These are phyloP conservation scores for Rhopilema esculentum DNA, from an alignment of 30 jellyfish, hydroid and myxozoan species.

Conservation along the genomic window DNA sequence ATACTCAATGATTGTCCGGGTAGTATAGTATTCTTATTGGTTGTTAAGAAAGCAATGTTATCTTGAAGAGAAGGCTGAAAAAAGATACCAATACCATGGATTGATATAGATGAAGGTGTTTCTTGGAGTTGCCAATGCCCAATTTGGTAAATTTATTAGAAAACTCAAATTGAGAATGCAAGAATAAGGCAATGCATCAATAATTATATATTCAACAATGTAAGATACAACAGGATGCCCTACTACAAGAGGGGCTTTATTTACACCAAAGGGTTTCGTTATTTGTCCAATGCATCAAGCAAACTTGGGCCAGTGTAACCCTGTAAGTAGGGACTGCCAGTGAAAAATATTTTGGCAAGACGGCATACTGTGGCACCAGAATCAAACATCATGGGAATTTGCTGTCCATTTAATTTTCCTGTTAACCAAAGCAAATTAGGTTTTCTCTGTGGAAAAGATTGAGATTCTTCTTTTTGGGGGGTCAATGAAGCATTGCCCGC, in stretches of 20 bases:
- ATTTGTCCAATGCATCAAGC: constrained; percentile 15
- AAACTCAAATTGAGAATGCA: too few relatives aligned
- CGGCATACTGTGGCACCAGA: constrained; percentile 36
- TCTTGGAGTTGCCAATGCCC: too few relatives aligned
- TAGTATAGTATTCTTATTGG: constrained; percentile 1
- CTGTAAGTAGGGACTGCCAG: not conserved
- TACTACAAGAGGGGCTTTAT: constrained; percentile 22
- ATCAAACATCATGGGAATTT: constrained; percentile 21
- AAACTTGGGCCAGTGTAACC: constrained; percentile 1
- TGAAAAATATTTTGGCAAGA: constrained; percentile 17
- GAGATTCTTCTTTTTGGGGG: too few relatives aligned
- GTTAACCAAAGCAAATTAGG: constrained; percentile 2
- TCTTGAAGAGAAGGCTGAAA: too few relatives aligned
- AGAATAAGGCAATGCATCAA: too few relatives aligned
- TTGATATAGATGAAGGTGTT: too few relatives aligned
- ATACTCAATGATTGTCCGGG: constrained; percentile 31
- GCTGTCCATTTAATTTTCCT: too few relatives aligned
- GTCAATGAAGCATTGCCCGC: too few relatives aligned
- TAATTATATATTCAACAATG: not conserved
- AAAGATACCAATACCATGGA: too few relatives aligned
- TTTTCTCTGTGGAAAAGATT: not conserved
- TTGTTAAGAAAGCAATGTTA: too few relatives aligned
- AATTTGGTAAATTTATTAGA: too few relatives aligned
- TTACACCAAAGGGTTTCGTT: not conserved
- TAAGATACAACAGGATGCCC: constrained; percentile 26